These are phyloP conservation scores for Eulemur macaco DNA, from an alignment of 2,113 vertebrate species.

Conservation along the genomic window DNA sequence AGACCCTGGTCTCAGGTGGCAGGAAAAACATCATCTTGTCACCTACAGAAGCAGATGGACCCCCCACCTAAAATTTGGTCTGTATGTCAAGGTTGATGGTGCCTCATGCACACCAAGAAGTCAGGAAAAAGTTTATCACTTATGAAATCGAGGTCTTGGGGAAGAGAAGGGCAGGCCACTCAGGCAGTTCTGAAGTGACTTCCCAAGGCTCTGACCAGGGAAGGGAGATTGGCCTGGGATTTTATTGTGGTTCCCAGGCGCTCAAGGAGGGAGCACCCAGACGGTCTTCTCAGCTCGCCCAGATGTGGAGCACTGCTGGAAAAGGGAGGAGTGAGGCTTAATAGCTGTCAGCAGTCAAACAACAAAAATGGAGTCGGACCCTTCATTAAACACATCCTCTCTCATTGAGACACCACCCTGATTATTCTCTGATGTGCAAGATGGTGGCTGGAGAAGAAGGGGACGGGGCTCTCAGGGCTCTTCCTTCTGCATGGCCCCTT, in stretches of 20 bases:
- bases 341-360: not conserved
- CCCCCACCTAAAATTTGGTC: not conserved
- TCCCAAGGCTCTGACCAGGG: not conserved
- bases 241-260: not conserved
- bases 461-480: rapidly evolving
- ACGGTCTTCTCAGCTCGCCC: not conserved
- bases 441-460: not conserved
- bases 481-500: not conserved
- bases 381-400: not conserved
- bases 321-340: not conserved
- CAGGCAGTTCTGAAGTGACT: not conserved
- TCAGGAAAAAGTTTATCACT: not conserved
- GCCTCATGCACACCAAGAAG: not conserved
- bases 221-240: not conserved
- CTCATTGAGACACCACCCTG: not conserved
- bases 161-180: not conserved
- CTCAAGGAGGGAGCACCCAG: not conserved
- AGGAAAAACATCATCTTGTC: not conserved
- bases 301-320: not conserved
- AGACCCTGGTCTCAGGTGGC: not conserved
- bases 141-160: not conserved
- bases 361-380: not conserved
- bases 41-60: not conserved
- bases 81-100: not conserved
- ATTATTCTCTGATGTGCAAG: not conserved